Evolutionary conservation across 30 jellyfish, hydroid and myxozoan species (phyloP), one percentile per base, ranked within the genome.

Genomic region (Catostylus mosaicus): DNA sequence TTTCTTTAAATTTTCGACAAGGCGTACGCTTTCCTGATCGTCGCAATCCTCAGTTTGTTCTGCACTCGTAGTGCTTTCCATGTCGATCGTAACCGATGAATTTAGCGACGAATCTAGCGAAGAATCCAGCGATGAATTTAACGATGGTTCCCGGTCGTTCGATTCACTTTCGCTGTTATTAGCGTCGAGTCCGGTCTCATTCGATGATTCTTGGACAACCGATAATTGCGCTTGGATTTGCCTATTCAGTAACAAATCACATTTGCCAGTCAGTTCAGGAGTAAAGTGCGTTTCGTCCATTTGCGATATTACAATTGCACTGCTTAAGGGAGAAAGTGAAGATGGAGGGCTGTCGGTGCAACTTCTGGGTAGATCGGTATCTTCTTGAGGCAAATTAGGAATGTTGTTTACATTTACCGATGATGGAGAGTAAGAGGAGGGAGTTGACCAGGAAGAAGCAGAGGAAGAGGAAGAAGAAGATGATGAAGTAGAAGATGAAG

Each of bases 191-290:
- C 59, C 61, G 45, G 4, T 33, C 11, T 68, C 80, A 3, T 16
- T 23, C 29, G 79, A 22, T 33, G 43, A 34, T 23, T 68, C 80
- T 35, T 68, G 59, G 16, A 68, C 80, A 37, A 68, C 61, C 22
- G 80, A 68, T 31, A 68, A 30, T 35, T 68, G 64, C 24, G 80
- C 30, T 10, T 0, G 80, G 24, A 0, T 35, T 0, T 26, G 23
- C 59, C 66, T 36, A 16, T 11, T 30, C 9, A 45, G n/a, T 20
- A 36, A 1, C 20, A 16, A 8, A 6, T 43, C 56, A n/a, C n/a
- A n/a, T n/a, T n/a, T n/a, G n/a, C n/a, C n/a, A 16, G 56, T 16
- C 56, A 37, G 5, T 1, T 59, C 38, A 1, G 23, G 71, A 3
- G 71, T 19, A 18, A 16, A 16, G 37, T 18, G 20, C 6, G 20